These are phyloP conservation scores for Babylonia areolata DNA, from an alignment of 1,140 invertebrate genomes.

Conservation along the genomic window DNA sequence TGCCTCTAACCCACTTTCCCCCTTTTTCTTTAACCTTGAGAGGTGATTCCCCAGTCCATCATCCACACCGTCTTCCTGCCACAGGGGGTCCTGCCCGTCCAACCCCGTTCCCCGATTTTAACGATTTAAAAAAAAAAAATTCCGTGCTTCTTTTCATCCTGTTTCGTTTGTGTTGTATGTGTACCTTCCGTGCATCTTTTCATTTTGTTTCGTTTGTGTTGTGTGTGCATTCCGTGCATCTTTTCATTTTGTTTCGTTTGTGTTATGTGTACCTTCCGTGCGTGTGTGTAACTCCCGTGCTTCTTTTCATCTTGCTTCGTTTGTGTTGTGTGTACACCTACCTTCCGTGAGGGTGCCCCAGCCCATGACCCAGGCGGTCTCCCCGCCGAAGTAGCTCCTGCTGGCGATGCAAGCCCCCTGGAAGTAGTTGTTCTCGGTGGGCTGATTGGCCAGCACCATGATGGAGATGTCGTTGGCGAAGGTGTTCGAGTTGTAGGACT, in stretches of 20 bases:
- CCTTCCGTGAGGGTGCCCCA: conserved; percentile 36
- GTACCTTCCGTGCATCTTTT: no score
- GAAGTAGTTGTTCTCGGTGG: not conserved
- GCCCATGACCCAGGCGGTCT: conserved; percentile 30
- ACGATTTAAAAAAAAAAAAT: no score
- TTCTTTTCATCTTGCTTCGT: no score
- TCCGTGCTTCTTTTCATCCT: no score
- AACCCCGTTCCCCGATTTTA: no score
- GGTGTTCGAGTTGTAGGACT: conserved; percentile 29
- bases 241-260: no score
- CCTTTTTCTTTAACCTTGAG: not conserved
- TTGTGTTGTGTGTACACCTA: no score
- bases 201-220: no score
- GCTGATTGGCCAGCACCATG: not conserved
- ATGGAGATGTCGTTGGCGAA: conserved; percentile 42
- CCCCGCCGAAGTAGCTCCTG: not conserved
- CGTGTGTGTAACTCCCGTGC: no score
- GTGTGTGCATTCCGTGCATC: no score
- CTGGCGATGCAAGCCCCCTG: conserved; percentile 22
- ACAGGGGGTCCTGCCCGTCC: not conserved
- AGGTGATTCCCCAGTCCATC: conserved; percentile 34
- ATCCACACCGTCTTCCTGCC: conserved; percentile 11
- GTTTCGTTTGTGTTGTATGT: no score
- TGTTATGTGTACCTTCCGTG: no score
- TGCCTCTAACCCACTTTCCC: not conserved